Evolutionary conservation across 2,797 vertebrate species (phyloP), one percentile per base, ranked within the genome.

Genomic region (Pempheris klunzingeri): DNA sequence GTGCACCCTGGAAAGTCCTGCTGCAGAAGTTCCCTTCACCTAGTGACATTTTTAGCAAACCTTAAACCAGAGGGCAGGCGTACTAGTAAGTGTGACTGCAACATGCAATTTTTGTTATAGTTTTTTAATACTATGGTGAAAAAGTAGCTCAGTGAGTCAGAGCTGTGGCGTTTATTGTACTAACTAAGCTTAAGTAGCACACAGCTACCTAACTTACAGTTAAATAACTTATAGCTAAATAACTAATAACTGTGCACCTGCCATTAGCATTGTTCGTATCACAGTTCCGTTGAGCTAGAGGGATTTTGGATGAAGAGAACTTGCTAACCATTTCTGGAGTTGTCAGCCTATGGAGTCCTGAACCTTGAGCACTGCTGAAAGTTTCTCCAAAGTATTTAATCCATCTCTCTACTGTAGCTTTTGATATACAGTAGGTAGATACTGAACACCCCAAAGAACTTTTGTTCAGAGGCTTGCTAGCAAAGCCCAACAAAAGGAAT

Each of bases 361-460:
- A 73, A 74, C 67, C 20, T 63, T 28, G 28, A 72, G 10, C 30
- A 36, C 7, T 2, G 41, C 34, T 67, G 11, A 44, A 80, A 74
- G 58, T 74, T 84, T 64, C 69, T 59, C 55, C 63, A 22, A 70
- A 78, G 26, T 52, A 46, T 36, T 65, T 50, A 11, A 30, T 64
- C 30, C 46, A 53, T 43, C 41, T 78, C 18, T 78, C 38, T 11
- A 43, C 58, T 30, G 52, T 41, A 32, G 22, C 55, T 74, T 80
- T 50, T 47, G 60, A 84, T 52, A 64, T 55, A 32, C 69, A 54
- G 50, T 50, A 66, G 77, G 52, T 71, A 70, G 75, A 76, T 54
- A 54, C 65, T 63, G 61, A 78, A 77, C 64, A 78, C 34, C 80
- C 71, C 20, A 34, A 62, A 74, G 79, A 87, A 66, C 32, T 47